Conservation (phyloP, 2,797 vertebrate species). For the Lerista edwardsae region DNA sequence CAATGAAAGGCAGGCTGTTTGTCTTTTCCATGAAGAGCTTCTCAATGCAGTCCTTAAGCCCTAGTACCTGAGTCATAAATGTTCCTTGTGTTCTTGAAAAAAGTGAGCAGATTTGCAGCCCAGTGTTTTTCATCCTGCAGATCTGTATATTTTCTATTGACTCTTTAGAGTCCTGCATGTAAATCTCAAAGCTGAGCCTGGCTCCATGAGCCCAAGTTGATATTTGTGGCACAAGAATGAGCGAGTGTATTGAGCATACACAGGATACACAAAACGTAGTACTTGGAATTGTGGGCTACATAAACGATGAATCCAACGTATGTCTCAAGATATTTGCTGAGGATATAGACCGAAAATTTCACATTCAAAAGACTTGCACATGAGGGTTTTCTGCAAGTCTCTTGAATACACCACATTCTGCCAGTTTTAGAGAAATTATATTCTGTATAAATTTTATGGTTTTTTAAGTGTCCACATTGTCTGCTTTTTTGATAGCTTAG, state of each 20-base stretch:
- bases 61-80: conserved; percentile 62
- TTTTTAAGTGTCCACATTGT: conserved; percentile 58
- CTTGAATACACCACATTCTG: conserved; percentile 62
- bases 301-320: conserved; percentile 54
- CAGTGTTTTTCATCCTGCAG: conserved; percentile 69
- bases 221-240: conserved; percentile 67
- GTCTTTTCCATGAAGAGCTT: conserved; percentile 68
- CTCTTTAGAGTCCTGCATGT: conserved; percentile 78
- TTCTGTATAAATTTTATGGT: conserved; percentile 47
- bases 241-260: conserved; percentile 63
- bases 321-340: conserved; percentile 53
- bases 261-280: conserved; percentile 37
- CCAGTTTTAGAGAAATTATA: conserved; percentile 59
- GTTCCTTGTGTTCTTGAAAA: conserved; percentile 69
- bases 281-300: conserved; percentile 59
- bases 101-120: conserved; percentile 76
- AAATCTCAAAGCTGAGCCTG: conserved; percentile 78
- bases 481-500: conserved; percentile 61
- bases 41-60: conserved; percentile 67
- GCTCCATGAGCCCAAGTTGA: conserved; percentile 69
- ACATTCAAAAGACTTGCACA: conserved; percentile 67
- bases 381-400: conserved; percentile 73
- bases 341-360: conserved; percentile 62
- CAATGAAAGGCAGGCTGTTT: conserved; percentile 69
- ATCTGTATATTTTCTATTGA: conserved; percentile 73